Evolutionary conservation across 2,113 vertebrate species (phyloP), one percentile per base, ranked within the genome.

Genomic region (Girardinichthys multiradiatus): DNA sequence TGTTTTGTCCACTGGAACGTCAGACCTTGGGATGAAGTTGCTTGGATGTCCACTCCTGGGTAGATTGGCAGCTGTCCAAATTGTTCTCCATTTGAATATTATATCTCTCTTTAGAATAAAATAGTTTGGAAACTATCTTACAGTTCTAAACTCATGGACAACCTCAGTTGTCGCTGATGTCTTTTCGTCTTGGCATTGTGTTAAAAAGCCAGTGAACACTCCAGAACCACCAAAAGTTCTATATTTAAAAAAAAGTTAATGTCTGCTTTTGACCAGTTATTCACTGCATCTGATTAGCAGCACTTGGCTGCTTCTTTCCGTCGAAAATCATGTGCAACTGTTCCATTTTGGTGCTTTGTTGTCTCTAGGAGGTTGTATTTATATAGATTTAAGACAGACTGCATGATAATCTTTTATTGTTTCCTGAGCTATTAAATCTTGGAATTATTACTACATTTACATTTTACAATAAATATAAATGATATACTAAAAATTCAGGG

Each of bases 401-500:
- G 48, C 21, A n/a, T 54, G 48, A n/a, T 54, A 17, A 54, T 12
- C 1, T 39, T 8, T 39, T 39, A 21, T 54, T 54, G 7, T 54
- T 54, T 54, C 48, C 48, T 54, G 48, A 54, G 48, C 48, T 54
- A 8, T 21, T n/a, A 54, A 54, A 54, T 21, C 48, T 54, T 54
- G 9, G 24, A n/a, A 54, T 54, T 54, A 54, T 54, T 54, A 54
- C 24, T 54, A 24, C 48, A 54, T 54, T 54, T 54, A 21, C 48
- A 24, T 54, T 54, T 54, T 54, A 54, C 48, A 54, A 54, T 54
- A 54, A 54, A 54, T 54, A 54, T 54, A 54, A 54, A 54, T 54
- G 19, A 54, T 54, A 54, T 54, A 54, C 48, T 10, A 21, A 51
- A 54, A 54, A n/a, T 54, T n/a, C 19, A 54, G 48, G 48, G 21